Evolutionary conservation across 2,888 invertebrate species (phyloP).

Genomic region (Pachymerium ferrugineum): DNA sequence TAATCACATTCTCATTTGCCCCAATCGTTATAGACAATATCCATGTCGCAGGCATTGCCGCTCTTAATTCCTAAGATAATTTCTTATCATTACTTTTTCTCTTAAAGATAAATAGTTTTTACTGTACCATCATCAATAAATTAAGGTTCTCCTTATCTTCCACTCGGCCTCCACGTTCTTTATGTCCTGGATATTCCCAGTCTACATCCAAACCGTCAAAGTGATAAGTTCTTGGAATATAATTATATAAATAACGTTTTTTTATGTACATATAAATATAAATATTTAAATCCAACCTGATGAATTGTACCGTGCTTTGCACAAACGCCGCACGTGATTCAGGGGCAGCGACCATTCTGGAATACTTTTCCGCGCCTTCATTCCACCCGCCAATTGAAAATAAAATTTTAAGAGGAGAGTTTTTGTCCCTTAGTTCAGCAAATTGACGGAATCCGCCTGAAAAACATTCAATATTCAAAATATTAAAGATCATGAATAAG

Average conservation of each 20-base stretch:
- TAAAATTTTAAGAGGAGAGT: conserved; percentile 56
- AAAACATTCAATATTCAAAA: background rate
- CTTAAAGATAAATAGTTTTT: background rate
- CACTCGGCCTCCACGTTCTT: background rate
- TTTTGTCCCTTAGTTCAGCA: conserved; percentile 39
- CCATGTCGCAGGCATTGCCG: background rate
- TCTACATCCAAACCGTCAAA: background rate
- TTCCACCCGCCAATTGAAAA: conserved; percentile 60
- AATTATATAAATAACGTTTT: conserved; percentile 42
- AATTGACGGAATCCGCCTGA: conserved; percentile 34
- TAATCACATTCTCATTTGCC: background rate
- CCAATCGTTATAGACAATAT: background rate
- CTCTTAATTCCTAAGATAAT: background rate
- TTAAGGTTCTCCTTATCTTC: background rate
- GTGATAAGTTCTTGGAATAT: conserved; percentile 60
- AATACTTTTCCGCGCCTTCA: conserved; percentile 49
- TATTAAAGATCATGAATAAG: too few relatives aligned
- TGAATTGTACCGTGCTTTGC: conserved; percentile 61
- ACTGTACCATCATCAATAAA: background rate
- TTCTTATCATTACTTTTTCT: background rate
- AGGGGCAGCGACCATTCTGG: conserved; percentile 48
- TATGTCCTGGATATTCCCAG: background rate
- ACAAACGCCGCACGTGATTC: conserved; percentile 52
- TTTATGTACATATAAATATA: too few relatives aligned
- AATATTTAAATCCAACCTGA: conserved; percentile 57